Percentiles rank a stretch among this genome's conserved stretches.
These are phyloP conservation scores for Acanthacorydalis orientalis DNA, from an alignment of 2,888 invertebrate genomes.

Conservation along the genomic window DNA sequence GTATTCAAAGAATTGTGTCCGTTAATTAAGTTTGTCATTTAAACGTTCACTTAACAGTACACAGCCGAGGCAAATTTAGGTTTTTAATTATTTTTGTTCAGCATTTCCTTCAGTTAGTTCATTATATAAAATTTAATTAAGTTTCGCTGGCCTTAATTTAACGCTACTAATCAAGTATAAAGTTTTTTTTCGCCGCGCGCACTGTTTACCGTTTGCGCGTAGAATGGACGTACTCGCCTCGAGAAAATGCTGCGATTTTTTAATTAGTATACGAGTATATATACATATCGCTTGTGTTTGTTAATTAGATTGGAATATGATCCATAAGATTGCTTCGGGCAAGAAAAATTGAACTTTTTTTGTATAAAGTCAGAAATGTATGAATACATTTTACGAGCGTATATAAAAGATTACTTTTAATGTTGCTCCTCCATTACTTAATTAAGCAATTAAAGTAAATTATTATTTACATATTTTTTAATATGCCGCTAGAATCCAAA, in stretches of 20 bases:
- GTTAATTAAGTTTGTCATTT: conserved; percentile 34
- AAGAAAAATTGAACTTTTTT: too few species aligned
- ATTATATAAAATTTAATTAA: conserved; percentile 34
- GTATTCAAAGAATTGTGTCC: conserved; percentile 22
- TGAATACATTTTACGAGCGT: too few species aligned
- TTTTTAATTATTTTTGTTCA: conserved; percentile 34
- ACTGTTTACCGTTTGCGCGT: conserved; percentile 14
- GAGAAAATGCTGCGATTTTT: neutral
- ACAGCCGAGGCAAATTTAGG: conserved; percentile 28
- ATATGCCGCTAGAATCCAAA: too few species aligned
- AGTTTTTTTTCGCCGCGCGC: conserved; percentile 21
- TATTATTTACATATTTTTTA: too few species aligned
- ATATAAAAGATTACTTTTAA: too few species aligned
- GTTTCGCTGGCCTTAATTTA: conserved; percentile 31
- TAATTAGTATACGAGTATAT: too few species aligned
- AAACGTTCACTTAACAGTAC: conserved; percentile 17
- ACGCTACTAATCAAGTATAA: conserved; percentile 34
- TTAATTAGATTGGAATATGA: too few species aligned
- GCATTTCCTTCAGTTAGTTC: conserved; percentile 32
- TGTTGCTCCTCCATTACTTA: too few species aligned
- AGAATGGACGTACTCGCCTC: neutral
- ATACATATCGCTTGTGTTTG: too few species aligned
- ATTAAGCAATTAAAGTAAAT: too few species aligned
- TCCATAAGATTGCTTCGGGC: too few species aligned
- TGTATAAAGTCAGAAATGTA: too few species aligned